Evolutionary conservation across 2,888 invertebrate species (phyloP), one percentile per base, ranked within the genome.

Genomic region (Rugalucina vietnamica): DNA sequence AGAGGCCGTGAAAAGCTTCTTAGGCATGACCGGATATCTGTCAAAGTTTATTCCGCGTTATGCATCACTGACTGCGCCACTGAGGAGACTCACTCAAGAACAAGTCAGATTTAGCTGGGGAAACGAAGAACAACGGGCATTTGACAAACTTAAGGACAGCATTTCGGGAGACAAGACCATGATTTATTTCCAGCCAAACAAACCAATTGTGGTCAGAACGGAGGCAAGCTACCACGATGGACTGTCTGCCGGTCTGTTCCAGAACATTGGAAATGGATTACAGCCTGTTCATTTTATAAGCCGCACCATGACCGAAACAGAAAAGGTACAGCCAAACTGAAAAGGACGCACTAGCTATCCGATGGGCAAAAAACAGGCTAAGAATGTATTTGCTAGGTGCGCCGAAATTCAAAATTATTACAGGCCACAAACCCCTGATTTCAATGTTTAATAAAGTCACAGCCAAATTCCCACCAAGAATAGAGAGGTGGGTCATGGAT

Each of bases 351-450:
- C 27, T 79, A 36, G 71, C 80, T 10, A 32, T 83, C 10, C 70
- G n/a, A 71, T 72, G 81, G 81, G 77, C 77, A 43, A 79, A 76
- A n/a, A 39, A 43, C 14, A 18, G 81, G 49, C 77, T 84, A 34
- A 29, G 77, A 29, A 84, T 82, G 29, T 82, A 87, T 69, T 36
- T 85, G 36, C 54, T 83, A 36, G 85, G 87, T 70, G 84, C 88
- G 29, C 83, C 85, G 24, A 83, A 54, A 49, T 75, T 81, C 39
- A 81, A 76, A 29, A 84, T 84, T 29, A 81, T 82, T 21, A 82
- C 85, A 24, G 32, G 54, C 36, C 76, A 60, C 43, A 76, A 85
- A 43, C 82, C 75, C 18, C 57, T 82, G 5, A 12, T 82, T 3
- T 71, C 78, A 21, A 71, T 82, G 73, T 79, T 84, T 57, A 84